Evolutionary conservation across 2,797 vertebrate species (phyloP).

Genomic region (Rallus crepitans): DNA sequence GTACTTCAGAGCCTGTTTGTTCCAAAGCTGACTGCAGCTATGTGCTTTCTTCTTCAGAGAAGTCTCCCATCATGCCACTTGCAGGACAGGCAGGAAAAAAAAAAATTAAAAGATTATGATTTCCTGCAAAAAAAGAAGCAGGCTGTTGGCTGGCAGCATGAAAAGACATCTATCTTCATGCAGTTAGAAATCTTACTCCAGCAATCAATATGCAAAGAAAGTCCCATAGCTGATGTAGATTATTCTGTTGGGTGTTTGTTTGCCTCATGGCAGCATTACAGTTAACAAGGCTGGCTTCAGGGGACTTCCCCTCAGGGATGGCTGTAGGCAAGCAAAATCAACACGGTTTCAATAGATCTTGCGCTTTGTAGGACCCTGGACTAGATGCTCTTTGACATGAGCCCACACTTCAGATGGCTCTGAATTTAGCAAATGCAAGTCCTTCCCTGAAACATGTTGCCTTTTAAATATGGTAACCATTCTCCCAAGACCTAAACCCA

Average conservation of each 20-base stretch:
- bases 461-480: neutral
- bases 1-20: neutral
- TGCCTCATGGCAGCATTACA: neutral
- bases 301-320: neutral
- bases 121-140: neutral
- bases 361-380: neutral
- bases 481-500: neutral
- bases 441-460: neutral
- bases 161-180: neutral
- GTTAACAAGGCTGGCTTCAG: neutral
- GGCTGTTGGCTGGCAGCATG: neutral
- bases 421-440: neutral
- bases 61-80: neutral
- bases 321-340: neutral
- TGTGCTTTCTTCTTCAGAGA: neutral
- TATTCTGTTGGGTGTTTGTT: neutral
- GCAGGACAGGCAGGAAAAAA: neutral
- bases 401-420: rapidly evolving
- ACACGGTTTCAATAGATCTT: neutral
- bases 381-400: rapidly evolving
- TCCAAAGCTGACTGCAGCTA: neutral
- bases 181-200: neutral
- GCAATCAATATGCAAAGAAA: neutral
- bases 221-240: neutral
- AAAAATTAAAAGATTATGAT: neutral